A percentile compares a stretch with the other conserved stretches of the same genome.
phyloP scores from a whole-genome alignment of 2,113 vertebrate genomes.

The Mellivora capensis region DNA sequence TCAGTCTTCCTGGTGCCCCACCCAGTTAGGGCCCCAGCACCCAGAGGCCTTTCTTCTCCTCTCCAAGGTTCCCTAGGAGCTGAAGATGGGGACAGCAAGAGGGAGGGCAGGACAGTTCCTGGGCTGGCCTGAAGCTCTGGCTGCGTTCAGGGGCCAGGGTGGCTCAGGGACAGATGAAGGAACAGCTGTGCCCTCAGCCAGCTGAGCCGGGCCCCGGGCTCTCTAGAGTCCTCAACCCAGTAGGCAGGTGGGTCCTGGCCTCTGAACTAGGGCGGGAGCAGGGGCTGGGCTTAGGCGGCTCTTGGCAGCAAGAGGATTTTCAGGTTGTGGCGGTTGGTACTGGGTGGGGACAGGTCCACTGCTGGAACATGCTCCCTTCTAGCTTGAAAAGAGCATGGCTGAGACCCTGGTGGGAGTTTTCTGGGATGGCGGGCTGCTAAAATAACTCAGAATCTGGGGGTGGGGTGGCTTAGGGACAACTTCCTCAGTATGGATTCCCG shows the following conservation, averaged over 20 bases:
- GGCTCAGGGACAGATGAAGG: conserved; percentile 50
- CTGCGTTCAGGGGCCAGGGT: not conserved
- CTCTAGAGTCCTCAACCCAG: conserved; percentile 5
- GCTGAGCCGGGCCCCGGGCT: not conserved
- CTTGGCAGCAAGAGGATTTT: conserved; percentile 61
- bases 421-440: not conserved
- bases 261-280: not conserved
- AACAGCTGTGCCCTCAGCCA: conserved; percentile 56
- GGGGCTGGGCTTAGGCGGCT: conserved; percentile 45
- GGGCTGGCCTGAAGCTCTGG: conserved; percentile 10
- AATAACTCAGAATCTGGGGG: not conserved
- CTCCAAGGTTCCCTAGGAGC: conserved; percentile 28
- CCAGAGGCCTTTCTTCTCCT: conserved; percentile 3
- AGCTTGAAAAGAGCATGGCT: not conserved
- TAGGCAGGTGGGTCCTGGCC: conserved; percentile 52
- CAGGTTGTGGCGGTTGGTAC: conserved; percentile 63
- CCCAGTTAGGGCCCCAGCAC: conserved; percentile 1
- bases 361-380: conserved; percentile 8
- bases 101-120: conserved; percentile 3
- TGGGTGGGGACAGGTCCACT: conserved; percentile 34
- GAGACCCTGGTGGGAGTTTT: not conserved
- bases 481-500: not conserved
- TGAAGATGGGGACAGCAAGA: not conserved
- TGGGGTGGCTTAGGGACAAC: not conserved
- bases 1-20: not conserved